A percentile compares a stretch with the other conserved stretches of the same genome.
phyloP scores from a whole-genome alignment of 2,888 invertebrate species.

The Hemaris fuciformis region DNA sequence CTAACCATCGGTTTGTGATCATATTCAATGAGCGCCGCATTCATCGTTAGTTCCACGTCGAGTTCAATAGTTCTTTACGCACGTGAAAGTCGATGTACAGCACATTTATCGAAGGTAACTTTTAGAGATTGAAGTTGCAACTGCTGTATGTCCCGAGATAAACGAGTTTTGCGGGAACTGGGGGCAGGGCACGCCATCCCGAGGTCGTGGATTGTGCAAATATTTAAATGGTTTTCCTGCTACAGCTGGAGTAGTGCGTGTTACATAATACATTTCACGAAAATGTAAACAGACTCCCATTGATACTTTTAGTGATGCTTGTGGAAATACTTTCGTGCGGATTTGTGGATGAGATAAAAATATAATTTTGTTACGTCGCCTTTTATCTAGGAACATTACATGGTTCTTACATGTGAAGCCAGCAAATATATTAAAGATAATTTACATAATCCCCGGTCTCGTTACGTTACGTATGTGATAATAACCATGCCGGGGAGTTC shows the following conservation, averaged over 20 bases:
- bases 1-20: constrained; percentile 22
- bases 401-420: neutral
- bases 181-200: constrained; percentile 47
- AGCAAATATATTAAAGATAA: constrained; percentile 2
- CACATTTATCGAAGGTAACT: constrained; percentile 24
- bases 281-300: neutral
- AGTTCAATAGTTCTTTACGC: constrained; percentile 7
- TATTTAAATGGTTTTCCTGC: constrained; percentile 68
- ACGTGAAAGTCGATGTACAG: constrained; percentile 29
- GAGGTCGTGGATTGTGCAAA: constrained; percentile 71
- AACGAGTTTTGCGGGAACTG: constrained; percentile 69
- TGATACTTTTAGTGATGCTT: neutral
- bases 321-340: neutral
- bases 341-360: neutral
- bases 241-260: constrained; percentile 27
- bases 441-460: constrained; percentile 4
- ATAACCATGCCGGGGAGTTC: constrained; percentile 2
- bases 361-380: neutral
- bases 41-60: constrained; percentile 32
- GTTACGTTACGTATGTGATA: constrained; percentile 4
- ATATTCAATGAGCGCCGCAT: constrained; percentile 18
- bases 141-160: constrained; percentile 41
- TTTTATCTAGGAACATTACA: neutral
- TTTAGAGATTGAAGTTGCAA: constrained; percentile 18
- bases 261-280: neutral